phyloP scores from a whole-genome alignment of 2,797 vertebrate genomes.

The Apogon hyalosoma region DNA sequence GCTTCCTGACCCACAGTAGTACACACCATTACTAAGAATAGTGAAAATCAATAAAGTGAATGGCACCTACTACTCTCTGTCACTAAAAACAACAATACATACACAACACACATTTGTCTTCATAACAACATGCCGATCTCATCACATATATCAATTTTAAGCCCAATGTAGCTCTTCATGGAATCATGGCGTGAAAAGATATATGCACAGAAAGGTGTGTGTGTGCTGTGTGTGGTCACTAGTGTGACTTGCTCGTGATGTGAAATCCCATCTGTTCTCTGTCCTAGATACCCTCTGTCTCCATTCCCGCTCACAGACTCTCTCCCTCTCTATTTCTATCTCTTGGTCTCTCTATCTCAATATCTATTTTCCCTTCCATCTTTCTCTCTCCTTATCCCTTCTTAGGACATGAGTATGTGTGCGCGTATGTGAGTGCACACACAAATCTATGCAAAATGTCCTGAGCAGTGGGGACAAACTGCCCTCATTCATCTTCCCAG shows the following conservation, averaged over 20 bases:
- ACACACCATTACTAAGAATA: conserved; percentile 8
- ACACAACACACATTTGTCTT: conserved; percentile 25
- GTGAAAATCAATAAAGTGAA: conserved; percentile 27
- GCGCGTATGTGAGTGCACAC: conserved; percentile 16
- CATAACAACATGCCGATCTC: conserved; percentile 15
- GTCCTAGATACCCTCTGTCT: conserved; percentile 33
- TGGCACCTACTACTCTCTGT: conserved; percentile 7
- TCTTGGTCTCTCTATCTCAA: conserved; percentile 13
- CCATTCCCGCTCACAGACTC: background rate
- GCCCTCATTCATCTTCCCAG: conserved; percentile 73
- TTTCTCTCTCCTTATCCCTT: conserved; percentile 9
- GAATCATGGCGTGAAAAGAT: conserved; percentile 17
- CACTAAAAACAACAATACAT: conserved; percentile 4
- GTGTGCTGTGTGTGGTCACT: conserved; percentile 33
- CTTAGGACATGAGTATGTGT: conserved; percentile 24
- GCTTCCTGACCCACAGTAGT: background rate
- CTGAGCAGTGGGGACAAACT: conserved; percentile 64
- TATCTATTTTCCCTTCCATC: conserved; percentile 35
- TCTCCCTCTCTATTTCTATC: conserved; percentile 6
- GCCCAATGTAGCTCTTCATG: background rate
- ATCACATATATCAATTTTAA: conserved; percentile 28
- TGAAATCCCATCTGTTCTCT: conserved; percentile 48
- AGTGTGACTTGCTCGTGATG: conserved; percentile 26
- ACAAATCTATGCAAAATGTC: conserved; percentile 56
- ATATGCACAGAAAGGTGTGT: conserved; percentile 25